Percentiles rank a stretch among this genome's conserved stretches.
phyloP scores from a whole-genome alignment of 2,888 invertebrate genomes.

The Buathra laborator region DNA sequence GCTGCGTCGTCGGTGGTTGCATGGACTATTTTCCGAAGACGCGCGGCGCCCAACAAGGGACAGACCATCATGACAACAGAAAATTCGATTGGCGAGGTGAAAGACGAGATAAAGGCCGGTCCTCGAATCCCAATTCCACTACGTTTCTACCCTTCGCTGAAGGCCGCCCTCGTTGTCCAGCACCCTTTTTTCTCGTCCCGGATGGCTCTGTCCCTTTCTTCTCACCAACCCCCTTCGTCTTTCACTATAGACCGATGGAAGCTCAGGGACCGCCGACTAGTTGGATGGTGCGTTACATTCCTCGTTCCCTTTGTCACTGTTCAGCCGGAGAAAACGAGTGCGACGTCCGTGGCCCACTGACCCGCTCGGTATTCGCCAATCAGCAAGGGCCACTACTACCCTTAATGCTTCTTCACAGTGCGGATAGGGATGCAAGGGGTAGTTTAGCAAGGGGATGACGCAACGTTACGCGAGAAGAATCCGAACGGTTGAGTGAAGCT shows the following conservation, averaged over 20 bases:
- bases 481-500: conserved; percentile 22
- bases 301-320: conserved; percentile 60
- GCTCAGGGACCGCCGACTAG: conserved; percentile 43
- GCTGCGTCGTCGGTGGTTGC: conserved; percentile 28
- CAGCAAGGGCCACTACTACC: conserved; percentile 59
- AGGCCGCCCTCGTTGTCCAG: conserved; percentile 56
- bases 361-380: conserved; percentile 77
- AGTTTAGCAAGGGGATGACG: conserved; percentile 45
- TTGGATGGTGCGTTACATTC: conserved; percentile 51
- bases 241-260: conserved; percentile 7
- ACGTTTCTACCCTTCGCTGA: conserved; percentile 49
- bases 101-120: conserved; percentile 58
- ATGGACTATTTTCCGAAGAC: conserved; percentile 33
- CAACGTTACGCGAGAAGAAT: conserved; percentile 51
- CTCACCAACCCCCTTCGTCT: conserved; percentile 47
- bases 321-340: conserved; percentile 58
- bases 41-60: conserved; percentile 42
- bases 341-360: conserved; percentile 79
- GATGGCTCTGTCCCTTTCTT: conserved; percentile 55
- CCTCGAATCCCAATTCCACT: conserved; percentile 69
- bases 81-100: conserved; percentile 68
- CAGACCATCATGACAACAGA: conserved; percentile 67
- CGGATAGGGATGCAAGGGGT: conserved; percentile 49
- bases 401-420: conserved; percentile 33
- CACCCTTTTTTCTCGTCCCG: conserved; percentile 54